Evolutionary conservation across 2,797 vertebrate species (phyloP).

Genomic region (Ispidina picta): DNA sequence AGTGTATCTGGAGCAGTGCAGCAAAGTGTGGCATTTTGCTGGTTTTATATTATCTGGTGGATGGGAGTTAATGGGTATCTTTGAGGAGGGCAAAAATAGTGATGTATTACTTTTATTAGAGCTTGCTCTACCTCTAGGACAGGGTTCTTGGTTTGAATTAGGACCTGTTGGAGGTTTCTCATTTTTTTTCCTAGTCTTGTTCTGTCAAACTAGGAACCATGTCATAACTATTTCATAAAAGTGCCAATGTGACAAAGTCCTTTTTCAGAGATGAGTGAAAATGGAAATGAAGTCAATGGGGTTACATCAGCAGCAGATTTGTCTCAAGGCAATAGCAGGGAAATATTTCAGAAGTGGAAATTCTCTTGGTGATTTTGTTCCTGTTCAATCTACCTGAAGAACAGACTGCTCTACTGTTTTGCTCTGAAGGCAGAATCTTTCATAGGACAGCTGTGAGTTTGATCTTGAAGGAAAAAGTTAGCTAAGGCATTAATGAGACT

Average conservation of each 20-base stretch:
- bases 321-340: neutral
- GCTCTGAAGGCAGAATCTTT: neutral
- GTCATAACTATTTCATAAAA: neutral
- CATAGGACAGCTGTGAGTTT: neutral
- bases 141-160: neutral
- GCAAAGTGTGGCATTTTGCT: neutral
- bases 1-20: neutral
- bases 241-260: neutral
- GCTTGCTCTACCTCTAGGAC: neutral
- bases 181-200: neutral
- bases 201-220: neutral
- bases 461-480: neutral
- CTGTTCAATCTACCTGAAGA: neutral
- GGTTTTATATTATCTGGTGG: neutral
- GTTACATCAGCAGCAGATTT: neutral
- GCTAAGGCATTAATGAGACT: neutral
- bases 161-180: neutral
- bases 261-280: conserved; percentile 23
- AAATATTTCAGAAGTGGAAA: neutral
- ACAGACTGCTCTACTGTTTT: neutral
- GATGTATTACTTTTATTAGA: neutral
- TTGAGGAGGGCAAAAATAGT: neutral
- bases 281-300: neutral
- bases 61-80: neutral
- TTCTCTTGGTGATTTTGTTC: neutral